These are phyloP conservation scores for Diploscapter pachys DNA, from an alignment of 1,140 invertebrate species.

Conservation along the genomic window DNA sequence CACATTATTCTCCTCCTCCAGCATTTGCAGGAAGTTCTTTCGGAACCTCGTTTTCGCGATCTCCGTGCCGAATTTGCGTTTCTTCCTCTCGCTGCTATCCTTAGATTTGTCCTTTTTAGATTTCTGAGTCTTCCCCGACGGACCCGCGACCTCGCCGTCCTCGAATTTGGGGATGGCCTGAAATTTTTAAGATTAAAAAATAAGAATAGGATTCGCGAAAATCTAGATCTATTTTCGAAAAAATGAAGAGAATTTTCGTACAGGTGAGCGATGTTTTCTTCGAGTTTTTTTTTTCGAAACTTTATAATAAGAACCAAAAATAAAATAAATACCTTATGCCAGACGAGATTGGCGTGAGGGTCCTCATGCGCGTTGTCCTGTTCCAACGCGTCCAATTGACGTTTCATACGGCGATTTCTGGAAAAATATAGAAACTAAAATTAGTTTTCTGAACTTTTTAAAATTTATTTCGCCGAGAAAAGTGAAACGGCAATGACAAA, in stretches of 20 bases:
- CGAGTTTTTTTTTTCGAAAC: no score
- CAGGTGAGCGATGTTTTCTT: no score
- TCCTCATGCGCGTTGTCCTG: conserved; percentile 19
- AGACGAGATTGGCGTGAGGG: conserved; percentile 11
- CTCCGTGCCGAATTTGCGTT: neutral
- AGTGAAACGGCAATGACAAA: no score
- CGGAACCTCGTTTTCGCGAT: conserved; percentile 7
- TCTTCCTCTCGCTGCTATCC: conserved; percentile 9
- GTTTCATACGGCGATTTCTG: neutral
- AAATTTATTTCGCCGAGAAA: no score
- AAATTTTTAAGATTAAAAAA: no score
- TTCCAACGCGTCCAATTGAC: conserved; percentile 3
- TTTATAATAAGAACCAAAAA: no score
- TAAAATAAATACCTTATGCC: neutral
- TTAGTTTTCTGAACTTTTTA: no score
- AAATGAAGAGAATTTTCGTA: no score
- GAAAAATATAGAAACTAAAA: no score
- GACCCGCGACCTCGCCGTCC: conserved; percentile 1
- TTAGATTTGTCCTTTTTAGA: no score
- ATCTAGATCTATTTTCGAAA: no score
- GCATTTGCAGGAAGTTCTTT: neutral
- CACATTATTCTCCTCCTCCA: conserved; percentile 6
- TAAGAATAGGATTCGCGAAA: no score
- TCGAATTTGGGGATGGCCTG: conserved; percentile 14
- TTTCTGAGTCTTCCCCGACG: neutral